phyloP scores from a whole-genome alignment of 2,888 invertebrate genomes.

The Argyresthia goedartella region DNA sequence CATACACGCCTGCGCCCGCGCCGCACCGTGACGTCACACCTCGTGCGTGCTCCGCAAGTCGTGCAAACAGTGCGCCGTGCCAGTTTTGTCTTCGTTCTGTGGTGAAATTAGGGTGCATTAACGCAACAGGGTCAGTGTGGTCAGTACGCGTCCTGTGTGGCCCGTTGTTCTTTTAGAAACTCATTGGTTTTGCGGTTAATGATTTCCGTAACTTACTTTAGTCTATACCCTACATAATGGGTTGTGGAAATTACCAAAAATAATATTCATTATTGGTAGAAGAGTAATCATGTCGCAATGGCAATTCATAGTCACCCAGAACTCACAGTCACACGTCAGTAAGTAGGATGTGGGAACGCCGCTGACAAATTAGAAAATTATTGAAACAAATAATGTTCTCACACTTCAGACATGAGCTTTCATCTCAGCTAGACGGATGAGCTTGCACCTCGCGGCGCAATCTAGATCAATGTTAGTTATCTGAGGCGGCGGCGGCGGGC shows the following conservation, averaged over 20 bases:
- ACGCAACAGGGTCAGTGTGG: conserved; percentile 59
- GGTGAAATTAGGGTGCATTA: conserved; percentile 68
- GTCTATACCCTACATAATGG: neutral
- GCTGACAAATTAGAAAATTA: neutral
- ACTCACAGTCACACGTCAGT: too few species aligned
- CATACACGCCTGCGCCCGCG: neutral
- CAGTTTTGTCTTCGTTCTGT: conserved; percentile 45
- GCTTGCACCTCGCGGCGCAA: conserved; percentile 6
- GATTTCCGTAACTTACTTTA: conserved; percentile 28
- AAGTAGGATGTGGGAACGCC: too few species aligned
- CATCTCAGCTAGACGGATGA: neutral
- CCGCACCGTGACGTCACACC: conserved; percentile 9
- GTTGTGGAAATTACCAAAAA: conserved; percentile 2
- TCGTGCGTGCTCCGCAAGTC: conserved; percentile 49
- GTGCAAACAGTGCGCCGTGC: conserved; percentile 62
- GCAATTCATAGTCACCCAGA: neutral
- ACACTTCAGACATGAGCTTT: neutral
- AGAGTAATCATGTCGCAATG: neutral
- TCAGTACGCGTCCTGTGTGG: conserved; percentile 29
- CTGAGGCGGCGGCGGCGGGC: conserved; percentile 7
- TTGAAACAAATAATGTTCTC: conserved; percentile 3
- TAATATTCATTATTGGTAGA: neutral
- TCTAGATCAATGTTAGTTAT: conserved; percentile 19
- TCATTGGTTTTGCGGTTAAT: conserved; percentile 40
- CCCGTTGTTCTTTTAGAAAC: conserved; percentile 24